These are phyloP conservation scores for Orchesella cincta DNA, from an alignment of 1,140 invertebrate genomes.

Conservation along the genomic window DNA sequence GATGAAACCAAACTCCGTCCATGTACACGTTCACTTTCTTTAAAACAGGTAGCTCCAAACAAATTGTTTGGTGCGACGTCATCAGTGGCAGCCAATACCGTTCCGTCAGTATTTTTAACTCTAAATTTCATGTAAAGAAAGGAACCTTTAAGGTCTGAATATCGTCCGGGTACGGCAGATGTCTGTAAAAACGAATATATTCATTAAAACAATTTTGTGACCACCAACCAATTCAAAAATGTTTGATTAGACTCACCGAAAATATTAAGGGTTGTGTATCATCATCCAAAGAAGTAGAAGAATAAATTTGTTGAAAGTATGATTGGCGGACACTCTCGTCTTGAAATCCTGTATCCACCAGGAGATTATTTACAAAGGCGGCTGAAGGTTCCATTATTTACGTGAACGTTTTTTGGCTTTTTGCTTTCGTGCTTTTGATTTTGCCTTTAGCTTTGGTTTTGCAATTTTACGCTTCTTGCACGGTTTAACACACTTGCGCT, in stretches of 20 bases:
- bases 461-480: neutral
- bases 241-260: neutral
- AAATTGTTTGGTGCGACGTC: neutral
- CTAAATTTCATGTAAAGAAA: neutral
- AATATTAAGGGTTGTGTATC: neutral
- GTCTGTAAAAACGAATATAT: neutral
- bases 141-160: neutral
- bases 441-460: too few species aligned
- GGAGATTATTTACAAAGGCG: neutral
- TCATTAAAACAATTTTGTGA: neutral
- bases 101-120: neutral
- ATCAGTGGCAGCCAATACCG: neutral
- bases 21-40: neutral
- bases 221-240: neutral
- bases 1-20: neutral
- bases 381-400: neutral
- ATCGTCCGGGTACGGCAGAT: neutral
- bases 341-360: neutral
- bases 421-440: neutral
- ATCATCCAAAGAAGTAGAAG: neutral
- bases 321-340: neutral
- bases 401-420: neutral
- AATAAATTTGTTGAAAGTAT: neutral
- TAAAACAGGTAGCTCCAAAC: neutral
- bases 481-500: neutral